Evolutionary conservation across 2,888 invertebrate species (phyloP), one percentile per base, ranked within the genome.

Genomic region (Drosophila siamana): DNA sequence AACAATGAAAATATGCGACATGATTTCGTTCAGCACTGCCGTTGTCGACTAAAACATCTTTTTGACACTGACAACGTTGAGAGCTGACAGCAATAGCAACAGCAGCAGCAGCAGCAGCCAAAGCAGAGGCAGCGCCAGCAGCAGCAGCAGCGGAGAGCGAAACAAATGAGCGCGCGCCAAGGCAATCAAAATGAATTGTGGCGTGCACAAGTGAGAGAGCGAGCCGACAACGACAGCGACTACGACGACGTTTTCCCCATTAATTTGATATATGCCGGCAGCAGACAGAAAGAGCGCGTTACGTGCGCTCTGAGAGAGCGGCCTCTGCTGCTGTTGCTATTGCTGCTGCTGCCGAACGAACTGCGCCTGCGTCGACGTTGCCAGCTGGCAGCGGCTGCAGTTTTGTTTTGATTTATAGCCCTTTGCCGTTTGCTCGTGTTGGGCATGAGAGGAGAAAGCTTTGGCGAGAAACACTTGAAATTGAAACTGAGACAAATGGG

Each of bases 31-130:
- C 88, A 89, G 90, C 88, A 90, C 89, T 90, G 89, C 90, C 90
- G 90, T 91, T 89, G 90, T 90, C 92, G 91, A 92, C 92, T 91
- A 90, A 92, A 91, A 90, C 90, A 91, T 91, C 90, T 91, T 91
- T 91, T 91, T 92, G 92, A 91, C 92, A 91, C 91, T 91, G 91
- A 92, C 91, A 91, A 87, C 88, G 88, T 90, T 82, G 88, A 89
- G 90, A 91, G 90, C 89, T 88, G 90, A 89, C 90, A 89, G 82
- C 75, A 75, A 26, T 52, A 44, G 62, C 68, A 55, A 41, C 52
- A 52, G 52, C 51, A 51, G 46, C 51, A 73, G 69, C 64, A 59
- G 43, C 87, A 87, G 78, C 74, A 75, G 62, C 65, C 56, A 51
- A 51, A 57, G 68, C 56, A 62, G 48, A 54, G 48, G 57, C 60